A percentile compares a stretch with the other conserved stretches of the same genome.
Evolutionary conservation across 2,797 vertebrate genomes (phyloP).

Genomic region (Eremophila alpestris): DNA sequence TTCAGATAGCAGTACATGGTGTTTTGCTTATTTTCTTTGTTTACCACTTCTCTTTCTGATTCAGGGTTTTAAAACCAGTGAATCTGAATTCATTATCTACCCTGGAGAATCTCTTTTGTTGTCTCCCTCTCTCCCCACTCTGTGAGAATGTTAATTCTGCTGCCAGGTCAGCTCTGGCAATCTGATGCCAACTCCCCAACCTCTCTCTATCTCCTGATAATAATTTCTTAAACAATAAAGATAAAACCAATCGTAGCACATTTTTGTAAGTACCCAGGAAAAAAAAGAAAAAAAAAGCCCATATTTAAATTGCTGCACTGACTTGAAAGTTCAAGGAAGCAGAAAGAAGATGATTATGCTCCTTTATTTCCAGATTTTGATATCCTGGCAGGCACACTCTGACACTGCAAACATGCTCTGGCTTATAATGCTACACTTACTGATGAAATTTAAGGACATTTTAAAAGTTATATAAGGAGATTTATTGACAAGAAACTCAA

Average conservation of each 20-base stretch:
- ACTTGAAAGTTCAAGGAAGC: constrained; percentile 63
- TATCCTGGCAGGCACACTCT: constrained; percentile 39
- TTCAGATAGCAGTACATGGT: background rate
- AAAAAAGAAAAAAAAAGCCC: background rate
- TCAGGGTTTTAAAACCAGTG: background rate
- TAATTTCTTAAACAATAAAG: constrained; percentile 64
- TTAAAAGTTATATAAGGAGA: background rate
- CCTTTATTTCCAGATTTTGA: constrained; percentile 57
- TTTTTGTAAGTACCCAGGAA: constrained; percentile 46
- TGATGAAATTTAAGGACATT: background rate
- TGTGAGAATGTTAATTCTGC: constrained; percentile 16
- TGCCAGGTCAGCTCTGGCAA: constrained; percentile 30
- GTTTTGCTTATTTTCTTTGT: background rate
- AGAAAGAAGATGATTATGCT: constrained; percentile 66
- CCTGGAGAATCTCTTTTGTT: background rate
- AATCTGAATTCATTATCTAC: background rate
- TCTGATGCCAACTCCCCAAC: constrained; percentile 20
- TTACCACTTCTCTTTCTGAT: background rate
- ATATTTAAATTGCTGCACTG: constrained; percentile 62
- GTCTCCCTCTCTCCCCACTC: background rate
- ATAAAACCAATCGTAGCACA: constrained; percentile 19
- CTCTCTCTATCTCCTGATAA: constrained; percentile 61
- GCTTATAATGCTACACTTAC: background rate
- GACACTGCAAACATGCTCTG: background rate
- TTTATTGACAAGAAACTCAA: background rate